Evolutionary conservation across 2,888 invertebrate species (phyloP), one percentile per base, ranked within the genome.

Genomic region (Calameuta idolon): DNA sequence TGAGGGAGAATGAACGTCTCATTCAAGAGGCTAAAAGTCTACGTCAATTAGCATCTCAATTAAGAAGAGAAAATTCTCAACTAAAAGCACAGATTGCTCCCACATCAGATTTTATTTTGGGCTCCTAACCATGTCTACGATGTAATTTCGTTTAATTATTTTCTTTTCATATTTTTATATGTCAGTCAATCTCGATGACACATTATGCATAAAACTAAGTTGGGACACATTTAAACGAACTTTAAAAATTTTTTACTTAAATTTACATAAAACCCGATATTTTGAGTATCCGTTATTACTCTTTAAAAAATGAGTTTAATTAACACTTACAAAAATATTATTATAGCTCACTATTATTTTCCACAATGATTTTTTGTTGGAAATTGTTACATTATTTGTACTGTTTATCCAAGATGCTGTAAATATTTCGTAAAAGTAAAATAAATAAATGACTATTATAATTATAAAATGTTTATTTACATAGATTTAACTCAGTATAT

Each of bases 21-120:
- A 92, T 93, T 9, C 92, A 94, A 88, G 95, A 95, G 91, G 92
- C 95, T 81, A 94, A 96, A 84, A 93, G 94, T 85, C 92, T 96
- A 77, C 94, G 95, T 87, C 94, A 95, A 87, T 95, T 96, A 90
- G 93, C 95, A 85, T 92, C 94, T 33, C 94, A 95, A 82, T 92
- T 97, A 69, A 94, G 95, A 86, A 94, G 94, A 85, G 96, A 97
- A 87, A 97, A 97, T 90, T 92, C 94, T 71, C 92, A 95, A 73
- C 93, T 97, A 88, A 92, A 93, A 82, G 93, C 94, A 80, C 81
- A 85, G 68, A 69, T 85, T 5, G 35, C 81, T 11, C 76, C 79
- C 30, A 40, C 15, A 73, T 11, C 76, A 9, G 34, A 73, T 30
- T 83, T 76, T 74, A 79, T 83, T 76, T 76, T 83, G 23, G 81